A percentile compares a stretch with the other conserved stretches of the same genome.
Evolutionary conservation across 2,797 vertebrate species (phyloP).

Genomic region (Salarias fasciatus): DNA sequence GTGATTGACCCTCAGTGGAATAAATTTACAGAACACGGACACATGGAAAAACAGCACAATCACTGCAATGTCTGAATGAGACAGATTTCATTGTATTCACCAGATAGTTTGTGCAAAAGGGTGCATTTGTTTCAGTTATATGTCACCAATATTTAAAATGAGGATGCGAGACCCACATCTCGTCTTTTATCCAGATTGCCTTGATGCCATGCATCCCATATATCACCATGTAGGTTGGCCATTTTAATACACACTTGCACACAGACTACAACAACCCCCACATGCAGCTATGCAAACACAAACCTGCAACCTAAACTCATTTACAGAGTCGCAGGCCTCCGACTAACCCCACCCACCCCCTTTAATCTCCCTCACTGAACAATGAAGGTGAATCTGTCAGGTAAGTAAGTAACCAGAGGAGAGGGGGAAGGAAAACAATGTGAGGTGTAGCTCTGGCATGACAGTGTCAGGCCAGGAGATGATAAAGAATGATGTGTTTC

Average conservation of each 20-base stretch:
- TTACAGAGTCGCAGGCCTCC: neutral
- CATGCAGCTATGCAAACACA: neutral
- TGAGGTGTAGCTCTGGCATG: constrained; percentile 18
- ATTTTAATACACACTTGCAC: constrained; percentile 18
- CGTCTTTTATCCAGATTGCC: constrained; percentile 54
- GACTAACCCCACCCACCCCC: neutral
- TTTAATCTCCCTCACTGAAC: constrained; percentile 20
- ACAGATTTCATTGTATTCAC: too few species aligned
- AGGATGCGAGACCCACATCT: constrained; percentile 1
- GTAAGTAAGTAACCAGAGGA: neutral
- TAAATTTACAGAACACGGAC: too few species aligned
- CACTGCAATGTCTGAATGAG: too few species aligned
- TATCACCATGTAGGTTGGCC: constrained; percentile 31
- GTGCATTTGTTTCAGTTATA: neutral
- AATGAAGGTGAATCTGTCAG: constrained; percentile 1
- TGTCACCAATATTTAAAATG: constrained; percentile 1
- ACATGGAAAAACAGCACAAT: too few species aligned
- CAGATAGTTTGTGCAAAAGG: too few species aligned
- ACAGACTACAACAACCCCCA: neutral
- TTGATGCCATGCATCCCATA: constrained; percentile 17
- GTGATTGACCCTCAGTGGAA: too few species aligned
- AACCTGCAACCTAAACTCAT: constrained; percentile 12
- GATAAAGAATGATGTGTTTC: constrained; percentile 52
- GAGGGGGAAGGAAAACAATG: constrained; percentile 2
- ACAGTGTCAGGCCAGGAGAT: constrained; percentile 22